Evolutionary conservation across 2,113 vertebrate genomes (phyloP), one percentile per base, ranked within the genome.

Genomic region (Elephantulus edwardii): DNA sequence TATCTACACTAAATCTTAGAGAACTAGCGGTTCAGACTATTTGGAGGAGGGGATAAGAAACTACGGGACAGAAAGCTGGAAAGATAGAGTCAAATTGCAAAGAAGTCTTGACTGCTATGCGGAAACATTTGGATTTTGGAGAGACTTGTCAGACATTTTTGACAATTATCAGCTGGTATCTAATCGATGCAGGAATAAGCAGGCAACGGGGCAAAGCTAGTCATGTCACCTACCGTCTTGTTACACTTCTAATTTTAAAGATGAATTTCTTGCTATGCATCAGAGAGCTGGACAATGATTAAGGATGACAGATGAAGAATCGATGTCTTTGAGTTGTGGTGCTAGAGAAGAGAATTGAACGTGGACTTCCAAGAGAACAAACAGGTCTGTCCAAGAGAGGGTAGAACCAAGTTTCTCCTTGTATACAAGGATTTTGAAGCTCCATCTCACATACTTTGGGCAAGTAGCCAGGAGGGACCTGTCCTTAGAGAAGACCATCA

Each of bases 101-200:
- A 77, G 16, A 8, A 16, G 19, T 17, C 35, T 54, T 44, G 60
- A 54, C 78, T 30, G 14, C 10, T 40, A 62, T 14, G 19, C 8
- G 3, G 3, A 26, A 64, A 42, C 17, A 33, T 24, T 28, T 81
- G 50, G 46, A 54, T n/a, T 76, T 60, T 12, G 62, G 0, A 1
- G 28, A 46, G 38, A 44, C 42, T 22, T 35, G 46, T 11, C 26
- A 72, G 17, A 28, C 22, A 2, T n/a, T 64, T 60, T 74, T 28
- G 46, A 79, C 22, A 11, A 64, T 71, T 6, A 40, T 52, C 42
- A 17, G 10, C 8, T 7, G 33, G 70, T 22, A 60, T 8, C 52
- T 17, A 52, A 26, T 38, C 3, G 17, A 17, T 5, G 0, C 10
- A 6, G 0, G 6, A 44, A 30, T 11, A 64, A 38, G 38, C 46